Conservation (phyloP, 1,140 invertebrate genomes). For the Lerema accius region DNA sequence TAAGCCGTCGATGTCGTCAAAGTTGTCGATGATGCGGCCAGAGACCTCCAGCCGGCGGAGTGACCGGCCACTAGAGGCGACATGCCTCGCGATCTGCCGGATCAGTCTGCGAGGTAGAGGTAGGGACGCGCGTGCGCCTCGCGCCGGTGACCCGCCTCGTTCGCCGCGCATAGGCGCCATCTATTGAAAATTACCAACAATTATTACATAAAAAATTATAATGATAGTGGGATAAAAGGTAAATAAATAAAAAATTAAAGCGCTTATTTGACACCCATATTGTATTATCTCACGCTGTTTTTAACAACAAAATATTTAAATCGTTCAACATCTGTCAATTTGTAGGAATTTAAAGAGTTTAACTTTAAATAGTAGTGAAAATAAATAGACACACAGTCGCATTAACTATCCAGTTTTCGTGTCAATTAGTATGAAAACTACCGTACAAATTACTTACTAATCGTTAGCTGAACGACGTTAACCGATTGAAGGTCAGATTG, state of each 20-base stretch:
- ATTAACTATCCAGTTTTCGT: neutral
- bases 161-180: constrained; percentile 81
- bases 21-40: constrained; percentile 81
- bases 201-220: neutral
- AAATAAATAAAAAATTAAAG: too few relatives aligned
- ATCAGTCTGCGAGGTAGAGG: constrained; percentile 76
- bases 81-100: constrained; percentile 78
- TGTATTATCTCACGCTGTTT: too few relatives aligned
- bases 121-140: constrained; percentile 69
- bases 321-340: too few relatives aligned
- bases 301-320: too few relatives aligned
- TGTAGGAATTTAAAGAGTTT: too few relatives aligned
- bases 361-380: too few relatives aligned
- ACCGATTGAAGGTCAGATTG: neutral
- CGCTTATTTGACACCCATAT: too few relatives aligned
- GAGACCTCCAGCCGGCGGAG: constrained; percentile 77
- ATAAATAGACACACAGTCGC: too few relatives aligned
- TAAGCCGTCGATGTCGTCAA: constrained; percentile 74
- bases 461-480: neutral
- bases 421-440: neutral
- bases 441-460: neutral
- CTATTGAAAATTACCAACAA: constrained; percentile 46
- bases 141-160: constrained; percentile 72
- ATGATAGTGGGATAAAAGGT: too few relatives aligned
- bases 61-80: constrained; percentile 78